Conservation (phyloP, 2,797 vertebrate genomes). For the Natrix natrix region DNA sequence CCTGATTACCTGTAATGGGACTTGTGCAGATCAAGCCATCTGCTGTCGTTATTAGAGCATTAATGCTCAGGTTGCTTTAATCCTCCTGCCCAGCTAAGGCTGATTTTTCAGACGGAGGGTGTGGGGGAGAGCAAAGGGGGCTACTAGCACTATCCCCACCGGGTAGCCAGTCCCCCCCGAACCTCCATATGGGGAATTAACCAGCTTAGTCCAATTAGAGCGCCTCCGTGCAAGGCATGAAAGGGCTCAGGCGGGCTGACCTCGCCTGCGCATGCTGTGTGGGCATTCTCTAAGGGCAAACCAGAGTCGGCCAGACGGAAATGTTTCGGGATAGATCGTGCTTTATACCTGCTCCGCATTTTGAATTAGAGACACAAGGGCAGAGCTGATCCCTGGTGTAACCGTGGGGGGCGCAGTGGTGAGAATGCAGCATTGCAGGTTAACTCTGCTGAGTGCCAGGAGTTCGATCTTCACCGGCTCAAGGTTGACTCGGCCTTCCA, state of each 20-base stretch:
- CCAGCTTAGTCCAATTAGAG: slow-evolving; percentile 66
- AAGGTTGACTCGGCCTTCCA: too few species aligned
- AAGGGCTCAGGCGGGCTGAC: slow-evolving; percentile 51
- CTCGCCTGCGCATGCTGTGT: slow-evolving; percentile 49
- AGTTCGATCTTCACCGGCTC: too few species aligned
- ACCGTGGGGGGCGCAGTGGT: slow-evolving; percentile 42
- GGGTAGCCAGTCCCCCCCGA: slow-evolving; percentile 9
- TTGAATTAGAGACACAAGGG: slow-evolving; percentile 52
- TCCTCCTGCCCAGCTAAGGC: background rate
- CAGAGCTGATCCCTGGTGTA: slow-evolving; percentile 55
- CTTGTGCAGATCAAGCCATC: background rate
- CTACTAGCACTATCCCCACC: background rate
- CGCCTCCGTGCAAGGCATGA: slow-evolving; percentile 39
- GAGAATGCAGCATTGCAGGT: too few species aligned
- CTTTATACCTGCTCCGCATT: slow-evolving; percentile 40
- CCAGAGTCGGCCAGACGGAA: slow-evolving; percentile 63
- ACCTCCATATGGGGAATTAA: slow-evolving; percentile 46
- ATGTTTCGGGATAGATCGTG: slow-evolving; percentile 41
- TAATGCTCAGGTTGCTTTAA: slow-evolving; percentile 23
- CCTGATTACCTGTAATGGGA: background rate
- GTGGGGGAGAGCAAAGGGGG: background rate
- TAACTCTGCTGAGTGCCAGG: too few species aligned
- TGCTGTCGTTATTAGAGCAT: background rate
- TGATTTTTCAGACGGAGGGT: background rate
- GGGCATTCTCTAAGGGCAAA: slow-evolving; percentile 54